Conservation (phyloP, 2,113 vertebrate species). For the Coregonus clupeaformis region DNA sequence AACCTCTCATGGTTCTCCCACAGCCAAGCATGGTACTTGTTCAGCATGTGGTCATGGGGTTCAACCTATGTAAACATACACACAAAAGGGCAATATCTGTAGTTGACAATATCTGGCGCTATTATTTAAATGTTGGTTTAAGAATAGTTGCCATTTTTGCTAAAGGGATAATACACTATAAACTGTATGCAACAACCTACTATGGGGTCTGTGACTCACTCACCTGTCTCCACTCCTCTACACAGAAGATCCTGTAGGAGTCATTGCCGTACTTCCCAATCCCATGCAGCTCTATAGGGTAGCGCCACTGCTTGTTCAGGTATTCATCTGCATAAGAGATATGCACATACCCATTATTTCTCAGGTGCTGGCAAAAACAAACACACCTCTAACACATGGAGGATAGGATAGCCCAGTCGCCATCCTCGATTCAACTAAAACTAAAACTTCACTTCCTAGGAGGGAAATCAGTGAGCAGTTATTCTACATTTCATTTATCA, state of each 20-base stretch:
- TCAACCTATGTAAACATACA: constrained; percentile 76
- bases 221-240: constrained; percentile 93
- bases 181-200: neutral
- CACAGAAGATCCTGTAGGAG: constrained; percentile 95
- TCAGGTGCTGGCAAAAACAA: too few species aligned
- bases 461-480: too few species aligned
- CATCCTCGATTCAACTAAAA: too few species aligned
- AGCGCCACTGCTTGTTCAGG: constrained; percentile 88
- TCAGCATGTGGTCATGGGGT: constrained; percentile 88
- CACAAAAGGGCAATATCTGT: neutral
- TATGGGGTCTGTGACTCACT: constrained; percentile 20
- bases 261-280: constrained; percentile 98
- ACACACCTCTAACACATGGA: too few species aligned
- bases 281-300: constrained; percentile 92
- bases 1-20: constrained; percentile 82
- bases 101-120: neutral
- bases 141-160: too few species aligned
- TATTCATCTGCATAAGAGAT: constrained; percentile 82
- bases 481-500: too few species aligned
- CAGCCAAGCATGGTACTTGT: constrained; percentile 88
- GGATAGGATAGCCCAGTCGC: too few species aligned
- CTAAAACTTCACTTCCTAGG: too few species aligned
- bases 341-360: too few species aligned
- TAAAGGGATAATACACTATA: too few species aligned
- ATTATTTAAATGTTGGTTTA: too few species aligned